These are phyloP conservation scores for Macquaria ambigua DNA, from an alignment of 2,113 vertebrate genomes.

Conservation along the genomic window DNA sequence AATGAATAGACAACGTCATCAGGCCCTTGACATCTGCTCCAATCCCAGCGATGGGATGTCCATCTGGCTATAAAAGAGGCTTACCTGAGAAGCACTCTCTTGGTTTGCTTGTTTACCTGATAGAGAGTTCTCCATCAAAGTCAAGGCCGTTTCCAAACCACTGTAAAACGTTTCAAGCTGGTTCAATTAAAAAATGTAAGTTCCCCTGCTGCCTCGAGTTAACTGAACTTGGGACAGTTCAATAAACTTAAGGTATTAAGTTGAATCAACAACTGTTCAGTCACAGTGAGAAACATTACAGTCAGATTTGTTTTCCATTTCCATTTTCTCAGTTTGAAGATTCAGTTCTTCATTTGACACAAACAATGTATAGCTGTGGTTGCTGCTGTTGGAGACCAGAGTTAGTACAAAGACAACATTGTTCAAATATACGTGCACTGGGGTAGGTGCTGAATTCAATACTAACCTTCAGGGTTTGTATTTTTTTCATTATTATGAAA, in stretches of 20 bases:
- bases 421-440: too few relatives aligned
- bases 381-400: not conserved
- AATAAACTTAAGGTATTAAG: not conserved
- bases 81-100: not conserved
- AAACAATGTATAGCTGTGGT: not conserved
- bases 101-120: not conserved
- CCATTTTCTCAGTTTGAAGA: not conserved
- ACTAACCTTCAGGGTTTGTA: not conserved
- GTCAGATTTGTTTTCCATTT: not conserved
- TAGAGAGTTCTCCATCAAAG: not conserved
- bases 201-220: not conserved
- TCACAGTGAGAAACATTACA: not conserved
- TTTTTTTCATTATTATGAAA: not conserved
- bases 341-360: not conserved
- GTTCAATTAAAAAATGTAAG: not conserved
- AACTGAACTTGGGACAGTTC: not conserved
- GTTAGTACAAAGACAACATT: not conserved
- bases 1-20: constrained; percentile 21
- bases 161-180: not conserved
- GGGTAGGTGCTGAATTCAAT: not conserved
- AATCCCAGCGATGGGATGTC: constrained; percentile 16
- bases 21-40: constrained; percentile 27
- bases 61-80: constrained; percentile 11
- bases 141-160: not conserved
- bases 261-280: not conserved